Evolutionary conservation across 2,113 vertebrate species (phyloP), one percentile per base, ranked within the genome.

Genomic region (Onychorhynchus coronatus): DNA sequence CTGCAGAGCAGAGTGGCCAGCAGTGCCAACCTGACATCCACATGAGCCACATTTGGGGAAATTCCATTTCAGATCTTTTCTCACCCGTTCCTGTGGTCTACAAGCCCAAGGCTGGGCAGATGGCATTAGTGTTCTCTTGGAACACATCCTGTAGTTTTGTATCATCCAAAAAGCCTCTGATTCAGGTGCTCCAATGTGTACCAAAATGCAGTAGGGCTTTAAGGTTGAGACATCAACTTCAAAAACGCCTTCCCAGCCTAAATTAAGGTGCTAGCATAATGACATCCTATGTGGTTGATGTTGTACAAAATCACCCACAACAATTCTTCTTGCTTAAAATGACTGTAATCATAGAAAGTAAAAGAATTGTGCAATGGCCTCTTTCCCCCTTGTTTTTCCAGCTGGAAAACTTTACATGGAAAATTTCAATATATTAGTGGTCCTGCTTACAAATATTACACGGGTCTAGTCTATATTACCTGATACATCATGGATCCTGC

Each of bases 1-100:
- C 55, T 65, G 53, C 62, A 35, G 30, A 41, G 37, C 12, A n/a
- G 49, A 42, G 55, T 0, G 0, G 27, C 20, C 0, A 0, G 37
- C 0, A 8, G 41, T 53, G 39, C 50, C 30, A 14, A 28, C 42
- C 81, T 67, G 47, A 50, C 30, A 55, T 12, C 19, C n/a, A 13
- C 23, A 1, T 1, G 5, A 66, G 27, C 6, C 20, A 52, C 39
- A 3, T 42, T 11, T 31, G 2, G 31, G 47, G 21, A 82, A 63
- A 22, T 18, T 82, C 20, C 22, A 47, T 17, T 49, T 59, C 61
- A 28, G 14, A 41, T 35, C 71, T 70, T 33, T 21, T 58, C 8
- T 89, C 23, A n/a, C 15, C 12, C n/a, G 2, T 46, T 71, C 35
- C 31, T 55, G 10, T 50, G 22, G 47, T 53, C 70, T 75, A 5